Percentiles rank a stretch among this genome's conserved stretches.
These are phyloP conservation scores for Hipposideros armiger DNA, from an alignment of 2,113 vertebrate genomes.

Conservation along the genomic window DNA sequence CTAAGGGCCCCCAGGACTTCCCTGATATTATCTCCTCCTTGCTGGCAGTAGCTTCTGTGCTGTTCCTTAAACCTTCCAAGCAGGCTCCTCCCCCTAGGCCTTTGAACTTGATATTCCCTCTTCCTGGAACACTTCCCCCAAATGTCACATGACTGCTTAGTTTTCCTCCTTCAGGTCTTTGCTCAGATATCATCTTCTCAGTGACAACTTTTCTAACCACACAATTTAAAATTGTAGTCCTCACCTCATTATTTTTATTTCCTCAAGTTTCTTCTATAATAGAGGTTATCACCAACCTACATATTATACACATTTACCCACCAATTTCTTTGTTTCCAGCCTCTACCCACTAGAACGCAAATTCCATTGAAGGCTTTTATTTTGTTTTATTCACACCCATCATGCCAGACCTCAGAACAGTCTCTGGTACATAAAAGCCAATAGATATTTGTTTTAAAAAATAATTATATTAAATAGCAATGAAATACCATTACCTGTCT, in stretches of 20 bases:
- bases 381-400: background rate
- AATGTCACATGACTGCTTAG: background rate
- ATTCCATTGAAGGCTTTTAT: background rate
- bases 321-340: background rate
- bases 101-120: background rate
- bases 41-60: background rate
- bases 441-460: background rate
- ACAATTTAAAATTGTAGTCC: background rate
- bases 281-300: background rate
- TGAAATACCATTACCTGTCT: background rate
- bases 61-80: background rate
- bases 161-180: background rate
- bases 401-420: background rate
- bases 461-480: background rate
- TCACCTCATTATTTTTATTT: background rate
- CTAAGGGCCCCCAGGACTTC: background rate
- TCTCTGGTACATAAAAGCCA: background rate
- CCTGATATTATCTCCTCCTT: background rate
- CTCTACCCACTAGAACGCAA: background rate
- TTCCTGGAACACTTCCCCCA: background rate
- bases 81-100: background rate
- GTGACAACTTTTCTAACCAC: background rate
- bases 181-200: background rate
- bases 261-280: background rate
- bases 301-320: background rate